A percentile compares a stretch with the other conserved stretches of the same genome.
Evolutionary conservation across 2,888 invertebrate genomes (phyloP).

Genomic region (Caradrina kadenii): DNA sequence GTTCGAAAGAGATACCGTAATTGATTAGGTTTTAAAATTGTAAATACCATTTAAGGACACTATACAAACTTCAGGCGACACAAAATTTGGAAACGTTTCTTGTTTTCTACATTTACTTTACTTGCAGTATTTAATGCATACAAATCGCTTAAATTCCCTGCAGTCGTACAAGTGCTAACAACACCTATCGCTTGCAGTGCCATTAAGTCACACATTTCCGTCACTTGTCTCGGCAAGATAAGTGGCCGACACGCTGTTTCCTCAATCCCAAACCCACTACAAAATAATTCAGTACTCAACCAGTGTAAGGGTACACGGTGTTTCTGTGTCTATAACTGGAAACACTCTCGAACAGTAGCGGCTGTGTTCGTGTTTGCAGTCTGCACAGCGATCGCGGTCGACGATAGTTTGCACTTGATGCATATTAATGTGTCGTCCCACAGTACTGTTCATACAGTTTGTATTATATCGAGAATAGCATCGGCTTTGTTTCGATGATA

Average conservation of each 20-base stretch:
- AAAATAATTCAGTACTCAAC: slow-evolving; percentile 61
- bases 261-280: slow-evolving; percentile 57
- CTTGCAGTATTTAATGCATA: not conserved
- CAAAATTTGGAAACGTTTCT: not conserved
- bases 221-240: slow-evolving; percentile 57
- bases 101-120: not conserved
- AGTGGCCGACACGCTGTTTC: slow-evolving; percentile 62
- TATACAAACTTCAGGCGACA: not conserved
- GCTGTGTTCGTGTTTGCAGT: slow-evolving; percentile 68
- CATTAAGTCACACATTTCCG: slow-evolving; percentile 61
- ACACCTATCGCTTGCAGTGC: slow-evolving; percentile 38
- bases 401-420: slow-evolving; percentile 79
- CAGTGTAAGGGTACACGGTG: slow-evolving; percentile 19
- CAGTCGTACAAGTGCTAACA: slow-evolving; percentile 46
- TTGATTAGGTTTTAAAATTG: too few species aligned
- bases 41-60: too few species aligned
- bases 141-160: slow-evolving; percentile 31
- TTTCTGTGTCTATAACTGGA: slow-evolving; percentile 48
- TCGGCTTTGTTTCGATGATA: slow-evolving; percentile 48
- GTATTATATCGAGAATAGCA: slow-evolving; percentile 57
- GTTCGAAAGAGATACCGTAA: too few species aligned
- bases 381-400: slow-evolving; percentile 66
- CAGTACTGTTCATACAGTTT: slow-evolving; percentile 59
- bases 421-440: slow-evolving; percentile 78
- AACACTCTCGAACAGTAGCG: slow-evolving; percentile 49